Conservation (phyloP, 2,888 invertebrate genomes). For the Colletes collaris region DNA sequence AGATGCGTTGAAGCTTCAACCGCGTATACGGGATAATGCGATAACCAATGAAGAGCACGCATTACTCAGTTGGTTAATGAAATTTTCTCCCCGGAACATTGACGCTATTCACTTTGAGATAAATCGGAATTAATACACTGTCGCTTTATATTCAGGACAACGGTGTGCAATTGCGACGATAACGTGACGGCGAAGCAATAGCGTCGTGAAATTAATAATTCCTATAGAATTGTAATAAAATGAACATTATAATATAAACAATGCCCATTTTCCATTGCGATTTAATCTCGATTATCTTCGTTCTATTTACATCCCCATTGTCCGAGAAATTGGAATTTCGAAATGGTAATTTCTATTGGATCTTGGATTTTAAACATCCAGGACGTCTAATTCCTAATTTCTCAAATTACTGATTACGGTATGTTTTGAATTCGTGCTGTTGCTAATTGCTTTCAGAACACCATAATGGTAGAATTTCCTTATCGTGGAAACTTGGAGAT, state of each 20-base stretch:
- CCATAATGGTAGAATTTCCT: too few species aligned
- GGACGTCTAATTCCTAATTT: too few species aligned
- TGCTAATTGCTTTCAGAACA: too few species aligned
- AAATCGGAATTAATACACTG: conserved; percentile 44
- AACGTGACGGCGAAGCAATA: conserved; percentile 9
- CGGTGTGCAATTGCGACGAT: conserved; percentile 22
- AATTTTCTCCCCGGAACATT: conserved; percentile 44
- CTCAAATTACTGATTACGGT: too few species aligned
- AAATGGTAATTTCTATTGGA: too few species aligned
- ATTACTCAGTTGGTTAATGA: conserved; percentile 39
- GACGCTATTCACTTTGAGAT: conserved; percentile 32
- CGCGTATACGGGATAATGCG: conserved; percentile 34
- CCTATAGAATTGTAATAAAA: too few species aligned
- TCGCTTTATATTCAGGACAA: conserved; percentile 15
- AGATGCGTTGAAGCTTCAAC: conserved; percentile 19
- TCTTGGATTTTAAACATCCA: too few species aligned
- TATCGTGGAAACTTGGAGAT: too few species aligned
- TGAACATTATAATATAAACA: conserved; percentile 4
- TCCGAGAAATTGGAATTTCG: not conserved
- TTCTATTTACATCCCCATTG: not conserved
- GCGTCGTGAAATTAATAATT: not conserved
- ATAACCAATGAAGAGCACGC: conserved; percentile 50
- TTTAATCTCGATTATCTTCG: not conserved
- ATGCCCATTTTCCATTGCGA: not conserved
- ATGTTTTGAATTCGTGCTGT: too few species aligned